A percentile compares a stretch with the other conserved stretches of the same genome.
These are phyloP conservation scores for Epirrhoe alternata DNA, from an alignment of 2,888 invertebrate genomes.

Conservation along the genomic window DNA sequence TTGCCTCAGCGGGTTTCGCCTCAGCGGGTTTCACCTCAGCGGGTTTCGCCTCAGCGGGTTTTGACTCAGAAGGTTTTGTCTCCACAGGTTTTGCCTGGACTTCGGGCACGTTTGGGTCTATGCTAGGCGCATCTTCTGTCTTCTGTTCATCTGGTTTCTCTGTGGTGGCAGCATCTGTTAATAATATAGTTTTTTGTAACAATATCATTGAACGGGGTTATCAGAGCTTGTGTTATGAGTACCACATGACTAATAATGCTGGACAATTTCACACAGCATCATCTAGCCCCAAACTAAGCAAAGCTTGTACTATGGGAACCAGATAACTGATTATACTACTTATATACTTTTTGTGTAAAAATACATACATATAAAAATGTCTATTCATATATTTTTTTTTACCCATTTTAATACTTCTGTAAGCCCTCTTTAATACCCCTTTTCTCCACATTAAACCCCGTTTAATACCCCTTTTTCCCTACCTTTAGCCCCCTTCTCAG, in stretches of 20 bases:
- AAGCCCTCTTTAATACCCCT: no score
- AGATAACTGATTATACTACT: no score
- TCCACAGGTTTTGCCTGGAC: background rate
- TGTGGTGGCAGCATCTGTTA: conserved; percentile 40
- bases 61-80: background rate
- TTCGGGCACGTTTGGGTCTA: conserved; percentile 45
- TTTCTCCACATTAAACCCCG: conserved; percentile 33
- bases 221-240: no score
- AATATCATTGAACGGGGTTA: background rate
- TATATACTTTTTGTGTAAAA: no score
- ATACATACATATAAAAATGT: no score
- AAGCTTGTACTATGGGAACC: no score
- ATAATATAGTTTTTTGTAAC: background rate
- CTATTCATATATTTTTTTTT: no score
- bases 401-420: no score
- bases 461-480: background rate
- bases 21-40: background rate
- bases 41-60: background rate
- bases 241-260: no score
- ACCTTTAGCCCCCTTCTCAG: conserved; percentile 43
- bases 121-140: conserved; percentile 64
- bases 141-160: conserved; percentile 39
- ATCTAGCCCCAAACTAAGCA: no score
- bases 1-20: background rate
- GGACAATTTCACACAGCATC: no score